Conservation (phyloP, 2,113 vertebrate genomes). For the Prionailurus viverrinus region DNA sequence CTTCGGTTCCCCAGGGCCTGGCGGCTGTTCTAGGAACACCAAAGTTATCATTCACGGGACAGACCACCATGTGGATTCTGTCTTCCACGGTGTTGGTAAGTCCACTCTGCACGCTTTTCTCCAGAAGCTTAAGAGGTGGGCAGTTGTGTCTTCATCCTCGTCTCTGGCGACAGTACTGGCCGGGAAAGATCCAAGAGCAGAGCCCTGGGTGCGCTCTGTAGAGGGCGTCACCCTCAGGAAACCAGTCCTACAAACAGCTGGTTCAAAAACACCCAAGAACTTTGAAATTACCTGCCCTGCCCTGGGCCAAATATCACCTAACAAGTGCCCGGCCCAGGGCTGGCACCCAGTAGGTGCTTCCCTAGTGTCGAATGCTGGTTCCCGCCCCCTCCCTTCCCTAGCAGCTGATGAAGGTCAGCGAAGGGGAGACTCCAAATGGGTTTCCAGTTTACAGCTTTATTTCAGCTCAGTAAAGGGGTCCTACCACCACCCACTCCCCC, state of each 20-base stretch:
- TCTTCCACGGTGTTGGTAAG: background rate
- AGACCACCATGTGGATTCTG: background rate
- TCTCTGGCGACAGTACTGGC: background rate
- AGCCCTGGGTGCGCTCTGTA: background rate
- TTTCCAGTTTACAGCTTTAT: background rate
- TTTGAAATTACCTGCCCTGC: background rate
- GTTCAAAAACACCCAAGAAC: background rate
- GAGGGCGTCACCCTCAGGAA: background rate
- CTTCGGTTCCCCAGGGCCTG: background rate
- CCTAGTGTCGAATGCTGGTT: background rate
- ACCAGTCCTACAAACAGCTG: background rate
- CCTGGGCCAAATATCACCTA: background rate
- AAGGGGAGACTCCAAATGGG: background rate
- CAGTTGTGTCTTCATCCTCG: background rate
- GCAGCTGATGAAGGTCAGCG: background rate
- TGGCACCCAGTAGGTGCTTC: background rate
- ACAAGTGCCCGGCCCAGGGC: background rate
- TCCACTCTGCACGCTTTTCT: background rate
- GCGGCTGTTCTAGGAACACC: background rate
- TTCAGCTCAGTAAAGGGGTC: background rate
- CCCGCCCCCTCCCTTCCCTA: background rate
- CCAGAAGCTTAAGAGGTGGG: background rate
- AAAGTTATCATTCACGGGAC: fast-evolving
- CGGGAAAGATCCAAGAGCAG: background rate
- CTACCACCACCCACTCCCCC: fast-evolving